Conservation (phyloP, 2,888 invertebrate species). For the Drosophila setosimentum region DNA sequence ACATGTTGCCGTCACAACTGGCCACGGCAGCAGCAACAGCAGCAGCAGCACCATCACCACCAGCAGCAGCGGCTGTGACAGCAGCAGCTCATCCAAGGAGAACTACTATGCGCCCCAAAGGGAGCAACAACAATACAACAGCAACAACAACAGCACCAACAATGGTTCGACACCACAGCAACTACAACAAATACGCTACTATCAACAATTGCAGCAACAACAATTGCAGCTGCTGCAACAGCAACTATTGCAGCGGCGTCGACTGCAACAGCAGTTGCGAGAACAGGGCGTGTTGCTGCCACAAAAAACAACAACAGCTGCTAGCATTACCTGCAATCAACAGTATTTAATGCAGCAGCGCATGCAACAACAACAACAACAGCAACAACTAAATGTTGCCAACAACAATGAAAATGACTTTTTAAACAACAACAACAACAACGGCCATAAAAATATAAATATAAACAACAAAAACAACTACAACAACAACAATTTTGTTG, state of each 20-base stretch:
- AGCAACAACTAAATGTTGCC: constrained; percentile 39
- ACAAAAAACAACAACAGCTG: constrained; percentile 37
- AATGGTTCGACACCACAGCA: constrained; percentile 87
- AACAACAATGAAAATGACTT: constrained; percentile 61
- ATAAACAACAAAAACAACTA: constrained; percentile 57
- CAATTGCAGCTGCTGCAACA: constrained; percentile 84
- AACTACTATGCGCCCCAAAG: constrained; percentile 73
- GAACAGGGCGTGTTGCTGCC: constrained; percentile 74
- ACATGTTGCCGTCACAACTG: constrained; percentile 66
- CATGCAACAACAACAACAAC: constrained; percentile 62
- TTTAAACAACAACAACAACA: constrained; percentile 43
- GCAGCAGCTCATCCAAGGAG: constrained; percentile 82
- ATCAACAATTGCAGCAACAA: constrained; percentile 84
- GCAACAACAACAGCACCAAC: constrained; percentile 38
- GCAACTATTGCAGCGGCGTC: constrained; percentile 84
- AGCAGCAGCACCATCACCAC: constrained; percentile 75
- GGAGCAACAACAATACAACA: constrained; percentile 62
- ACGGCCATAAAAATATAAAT: constrained; percentile 30
- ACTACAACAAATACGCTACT: constrained; percentile 86
- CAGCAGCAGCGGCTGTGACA: constrained; percentile 82
- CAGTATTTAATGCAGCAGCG: constrained; percentile 79
- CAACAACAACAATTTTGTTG: constrained; percentile 45
- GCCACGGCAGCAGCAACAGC: constrained; percentile 74
- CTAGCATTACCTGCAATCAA: constrained; percentile 76
- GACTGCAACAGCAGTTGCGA: constrained; percentile 82